Evolutionary conservation across 2,797 vertebrate species (phyloP).

Genomic region (Kryptolebias ocellatus): DNA sequence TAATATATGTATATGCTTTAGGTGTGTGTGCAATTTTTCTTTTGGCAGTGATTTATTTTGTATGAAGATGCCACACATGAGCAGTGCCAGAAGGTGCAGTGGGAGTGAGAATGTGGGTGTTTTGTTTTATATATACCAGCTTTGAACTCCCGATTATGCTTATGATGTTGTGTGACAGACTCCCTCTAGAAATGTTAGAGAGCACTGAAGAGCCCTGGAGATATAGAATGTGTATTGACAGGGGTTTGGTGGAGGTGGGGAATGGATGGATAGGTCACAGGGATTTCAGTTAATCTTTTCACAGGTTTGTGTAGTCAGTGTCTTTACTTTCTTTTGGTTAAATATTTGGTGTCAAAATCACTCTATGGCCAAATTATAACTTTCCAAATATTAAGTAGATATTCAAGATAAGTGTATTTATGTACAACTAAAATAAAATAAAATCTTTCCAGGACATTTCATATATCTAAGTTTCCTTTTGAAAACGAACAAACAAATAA

Average conservation of each 20-base stretch:
- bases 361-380: background rate
- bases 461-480: no score
- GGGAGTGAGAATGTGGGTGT: conserved; percentile 75
- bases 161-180: conserved; percentile 75
- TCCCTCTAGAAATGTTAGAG: conserved; percentile 63
- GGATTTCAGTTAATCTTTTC: conserved; percentile 10
- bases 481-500: no score
- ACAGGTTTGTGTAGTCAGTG: background rate
- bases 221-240: conserved; percentile 19
- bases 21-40: conserved; percentile 28
- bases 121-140: conserved; percentile 72
- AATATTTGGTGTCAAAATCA: conserved; percentile 4
- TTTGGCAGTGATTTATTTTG: conserved; percentile 51
- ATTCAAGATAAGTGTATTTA: no score
- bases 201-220: conserved; percentile 41
- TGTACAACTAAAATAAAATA: no score
- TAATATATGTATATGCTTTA: conserved; percentile 19
- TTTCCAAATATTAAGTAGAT: no score
- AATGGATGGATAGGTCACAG: background rate
- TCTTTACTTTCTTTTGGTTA: conserved; percentile 12
- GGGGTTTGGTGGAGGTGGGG: conserved; percentile 5
- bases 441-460: no score
- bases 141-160: conserved; percentile 72
- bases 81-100: conserved; percentile 71
- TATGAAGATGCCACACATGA: conserved; percentile 63